phyloP scores from a whole-genome alignment of 92 coral and sea anemone genomes.

The Porites rus region DNA sequence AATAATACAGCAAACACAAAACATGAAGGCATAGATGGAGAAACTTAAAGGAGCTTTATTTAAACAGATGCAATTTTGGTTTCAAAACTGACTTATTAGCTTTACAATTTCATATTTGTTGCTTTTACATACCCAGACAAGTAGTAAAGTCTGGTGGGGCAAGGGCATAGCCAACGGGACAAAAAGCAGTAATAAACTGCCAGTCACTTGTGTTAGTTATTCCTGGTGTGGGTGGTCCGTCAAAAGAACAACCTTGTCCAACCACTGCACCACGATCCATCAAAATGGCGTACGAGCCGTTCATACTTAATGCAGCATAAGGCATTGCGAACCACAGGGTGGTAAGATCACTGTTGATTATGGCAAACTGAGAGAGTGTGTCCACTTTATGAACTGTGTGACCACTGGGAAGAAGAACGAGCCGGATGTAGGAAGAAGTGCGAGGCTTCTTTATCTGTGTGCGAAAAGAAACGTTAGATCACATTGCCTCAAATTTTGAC shows the following conservation, averaged over 20 bases:
- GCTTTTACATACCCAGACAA: conserved; percentile 31
- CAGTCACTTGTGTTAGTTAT: conserved; percentile 24
- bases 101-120: too few relatives aligned
- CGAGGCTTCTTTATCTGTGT: conserved; percentile 59
- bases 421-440: conserved; percentile 45
- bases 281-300: conserved; percentile 54
- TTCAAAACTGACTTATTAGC: too few relatives aligned
- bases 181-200: conserved; percentile 42
- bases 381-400: conserved; percentile 52
- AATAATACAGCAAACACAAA: too few relatives aligned
- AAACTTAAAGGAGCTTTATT: too few relatives aligned
- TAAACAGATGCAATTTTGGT: too few relatives aligned
- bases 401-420: conserved; percentile 18
- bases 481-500: too few relatives aligned
- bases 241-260: conserved; percentile 63
- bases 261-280: conserved; percentile 72
- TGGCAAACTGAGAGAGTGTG: conserved; percentile 20
- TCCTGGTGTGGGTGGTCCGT: conserved; percentile 72
- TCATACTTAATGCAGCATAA: conserved; percentile 58
- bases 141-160: conserved; percentile 18
- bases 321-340: conserved; percentile 48
- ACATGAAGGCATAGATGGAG: too few relatives aligned
- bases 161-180: conserved; percentile 32
- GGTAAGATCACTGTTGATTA: conserved; percentile 26
- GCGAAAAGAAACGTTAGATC: too few relatives aligned